Conservation (phyloP, 2,113 vertebrate genomes). For the Dolichotis patagonum region DNA sequence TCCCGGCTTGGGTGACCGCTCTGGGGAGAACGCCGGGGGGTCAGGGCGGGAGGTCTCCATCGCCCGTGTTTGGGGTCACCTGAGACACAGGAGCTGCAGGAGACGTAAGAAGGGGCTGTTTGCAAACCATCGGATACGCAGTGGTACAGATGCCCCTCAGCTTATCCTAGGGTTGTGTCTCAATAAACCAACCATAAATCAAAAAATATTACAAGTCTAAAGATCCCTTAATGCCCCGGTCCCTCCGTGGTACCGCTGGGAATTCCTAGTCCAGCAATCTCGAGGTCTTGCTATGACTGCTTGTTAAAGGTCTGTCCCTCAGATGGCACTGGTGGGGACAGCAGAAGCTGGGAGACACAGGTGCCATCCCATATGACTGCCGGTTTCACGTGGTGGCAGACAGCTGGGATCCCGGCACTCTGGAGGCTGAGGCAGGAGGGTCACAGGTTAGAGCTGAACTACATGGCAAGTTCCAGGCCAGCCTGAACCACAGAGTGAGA, state of each 20-base stretch:
- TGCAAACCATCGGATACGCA: rapidly evolving
- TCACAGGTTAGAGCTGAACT: background rate
- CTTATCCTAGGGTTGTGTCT: background rate
- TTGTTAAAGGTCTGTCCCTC: background rate
- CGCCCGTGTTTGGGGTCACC: too few species aligned
- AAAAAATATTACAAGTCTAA: background rate
- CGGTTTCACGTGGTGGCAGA: background rate
- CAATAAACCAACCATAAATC: background rate
- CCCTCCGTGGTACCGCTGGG: background rate
- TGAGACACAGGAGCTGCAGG: background rate
- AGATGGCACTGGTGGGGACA: background rate
- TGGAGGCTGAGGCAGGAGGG: background rate
- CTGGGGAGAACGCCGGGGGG: background rate
- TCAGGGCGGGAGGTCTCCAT: background rate
- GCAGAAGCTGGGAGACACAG: background rate
- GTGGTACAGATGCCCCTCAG: background rate
- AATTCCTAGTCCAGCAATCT: background rate
- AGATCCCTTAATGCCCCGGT: background rate
- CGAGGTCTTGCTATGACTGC: background rate
- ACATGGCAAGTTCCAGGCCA: background rate
- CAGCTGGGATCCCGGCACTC: background rate
- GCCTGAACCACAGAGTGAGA: background rate
- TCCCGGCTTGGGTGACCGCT: background rate
- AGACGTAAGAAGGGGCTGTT: background rate
- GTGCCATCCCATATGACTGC: background rate